Evolutionary conservation across 1,140 invertebrate genomes (phyloP).

Genomic region (Oedothorax gibbosus): DNA sequence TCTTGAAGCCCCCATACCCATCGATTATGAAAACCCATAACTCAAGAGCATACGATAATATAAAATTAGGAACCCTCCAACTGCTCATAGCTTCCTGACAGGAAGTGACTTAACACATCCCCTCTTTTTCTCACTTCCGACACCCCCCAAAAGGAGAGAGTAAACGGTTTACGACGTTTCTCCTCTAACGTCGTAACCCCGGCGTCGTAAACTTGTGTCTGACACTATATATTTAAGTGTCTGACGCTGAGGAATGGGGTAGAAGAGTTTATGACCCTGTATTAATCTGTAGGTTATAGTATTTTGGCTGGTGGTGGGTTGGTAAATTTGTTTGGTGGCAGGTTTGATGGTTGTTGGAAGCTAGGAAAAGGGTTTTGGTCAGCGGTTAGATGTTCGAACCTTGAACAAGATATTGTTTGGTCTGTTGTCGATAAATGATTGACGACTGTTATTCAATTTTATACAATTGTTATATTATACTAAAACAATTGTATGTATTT

Average conservation of each 20-base stretch:
- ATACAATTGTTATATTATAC: too few relatives aligned
- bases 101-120: slow-evolving; percentile 6
- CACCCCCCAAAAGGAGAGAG: slow-evolving; percentile 3
- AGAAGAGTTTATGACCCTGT: slow-evolving; percentile 1
- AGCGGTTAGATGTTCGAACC: neutral
- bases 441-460: too few relatives aligned
- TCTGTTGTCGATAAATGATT: too few relatives aligned
- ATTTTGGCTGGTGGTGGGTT: neutral
- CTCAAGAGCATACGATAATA: slow-evolving; percentile 16
- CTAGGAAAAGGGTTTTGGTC: too few relatives aligned
- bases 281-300: slow-evolving; percentile 7
- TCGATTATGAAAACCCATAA: slow-evolving; percentile 29
- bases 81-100: slow-evolving; percentile 11
- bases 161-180: slow-evolving; percentile 25
- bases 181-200: neutral
- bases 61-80: slow-evolving; percentile 15
- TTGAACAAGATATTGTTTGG: too few relatives aligned
- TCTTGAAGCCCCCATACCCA: neutral
- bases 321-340: neutral
- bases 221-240: slow-evolving; percentile 28
- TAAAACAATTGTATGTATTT: too few relatives aligned
- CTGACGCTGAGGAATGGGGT: slow-evolving; percentile 11
- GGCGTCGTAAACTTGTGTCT: slow-evolving; percentile 15
- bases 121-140: slow-evolving; percentile 17
- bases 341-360: neutral